Percentiles rank a stretch among this genome's conserved stretches.
Evolutionary conservation across 2,113 vertebrate genomes (phyloP).

Genomic region (Psittacara wagleri): DNA sequence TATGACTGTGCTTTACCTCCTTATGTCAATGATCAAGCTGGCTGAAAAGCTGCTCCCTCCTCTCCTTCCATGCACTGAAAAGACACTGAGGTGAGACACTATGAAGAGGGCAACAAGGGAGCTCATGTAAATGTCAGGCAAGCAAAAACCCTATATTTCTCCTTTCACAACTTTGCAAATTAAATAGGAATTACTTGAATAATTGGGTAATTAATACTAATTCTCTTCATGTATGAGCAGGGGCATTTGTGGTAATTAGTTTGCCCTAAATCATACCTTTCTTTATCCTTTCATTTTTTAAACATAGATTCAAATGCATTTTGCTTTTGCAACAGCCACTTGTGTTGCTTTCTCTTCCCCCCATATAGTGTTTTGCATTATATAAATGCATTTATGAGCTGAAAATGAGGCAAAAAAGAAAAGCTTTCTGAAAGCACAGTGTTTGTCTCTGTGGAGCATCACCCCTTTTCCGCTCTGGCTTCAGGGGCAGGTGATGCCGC

Average conservation of each 20-base stretch:
- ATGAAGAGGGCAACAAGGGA: neutral
- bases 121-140: neutral
- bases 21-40: neutral
- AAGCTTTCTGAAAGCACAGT: neutral
- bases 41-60: neutral
- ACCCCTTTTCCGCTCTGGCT: neutral
- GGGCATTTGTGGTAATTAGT: neutral
- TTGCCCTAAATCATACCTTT: neutral
- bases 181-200: neutral
- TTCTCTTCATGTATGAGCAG: neutral
- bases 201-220: neutral
- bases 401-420: neutral
- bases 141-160: neutral
- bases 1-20: neutral
- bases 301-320: neutral
- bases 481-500: neutral
- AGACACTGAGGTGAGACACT: neutral
- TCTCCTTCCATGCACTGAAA: neutral
- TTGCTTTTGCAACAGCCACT: neutral
- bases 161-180: neutral
- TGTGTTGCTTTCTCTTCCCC: no score
- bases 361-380: neutral
- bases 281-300: neutral
- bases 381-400: neutral
- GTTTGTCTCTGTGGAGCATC: fast-evolving